These are phyloP conservation scores for Rachycentron canadum DNA, from an alignment of 2,797 vertebrate genomes.

Conservation along the genomic window DNA sequence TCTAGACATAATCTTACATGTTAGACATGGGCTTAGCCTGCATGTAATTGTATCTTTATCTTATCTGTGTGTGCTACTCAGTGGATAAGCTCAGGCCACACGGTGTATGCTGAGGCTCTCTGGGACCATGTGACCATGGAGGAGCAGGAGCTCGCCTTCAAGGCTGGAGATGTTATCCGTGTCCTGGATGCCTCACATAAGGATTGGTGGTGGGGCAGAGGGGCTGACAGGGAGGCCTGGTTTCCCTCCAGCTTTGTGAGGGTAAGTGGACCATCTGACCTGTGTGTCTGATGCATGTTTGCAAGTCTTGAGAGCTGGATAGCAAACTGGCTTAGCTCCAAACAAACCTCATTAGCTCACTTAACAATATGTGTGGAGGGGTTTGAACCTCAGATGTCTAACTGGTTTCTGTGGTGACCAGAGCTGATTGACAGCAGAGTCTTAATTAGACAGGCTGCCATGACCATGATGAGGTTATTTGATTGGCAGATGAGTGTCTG, in stretches of 20 bases:
- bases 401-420: constrained; percentile 70
- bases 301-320: neutral
- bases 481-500: constrained; percentile 70
- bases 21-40: constrained; percentile 60
- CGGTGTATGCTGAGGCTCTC: constrained; percentile 94
- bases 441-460: constrained; percentile 64
- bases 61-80: constrained; percentile 74
- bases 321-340: constrained; percentile 67
- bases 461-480: constrained; percentile 64
- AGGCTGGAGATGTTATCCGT: constrained; percentile 96
- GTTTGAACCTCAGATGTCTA: constrained; percentile 39
- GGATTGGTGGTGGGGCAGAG: constrained; percentile 99
- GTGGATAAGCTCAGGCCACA: constrained; percentile 92
- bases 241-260: constrained; percentile 98
- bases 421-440: constrained; percentile 78
- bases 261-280: constrained; percentile 87
- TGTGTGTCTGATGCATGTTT: constrained; percentile 58
- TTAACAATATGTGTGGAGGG: constrained; percentile 46
- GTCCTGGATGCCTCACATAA: constrained; percentile 94
- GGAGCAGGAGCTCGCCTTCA: constrained; percentile 97
- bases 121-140: constrained; percentile 99
- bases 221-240: constrained; percentile 93
- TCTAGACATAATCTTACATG: constrained; percentile 70
- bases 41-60: constrained; percentile 75
- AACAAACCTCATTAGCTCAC: constrained; percentile 54